Base-by-base conservation (phyloP, 1,140 invertebrate genomes). In the Phocides pigmalion region DNA sequence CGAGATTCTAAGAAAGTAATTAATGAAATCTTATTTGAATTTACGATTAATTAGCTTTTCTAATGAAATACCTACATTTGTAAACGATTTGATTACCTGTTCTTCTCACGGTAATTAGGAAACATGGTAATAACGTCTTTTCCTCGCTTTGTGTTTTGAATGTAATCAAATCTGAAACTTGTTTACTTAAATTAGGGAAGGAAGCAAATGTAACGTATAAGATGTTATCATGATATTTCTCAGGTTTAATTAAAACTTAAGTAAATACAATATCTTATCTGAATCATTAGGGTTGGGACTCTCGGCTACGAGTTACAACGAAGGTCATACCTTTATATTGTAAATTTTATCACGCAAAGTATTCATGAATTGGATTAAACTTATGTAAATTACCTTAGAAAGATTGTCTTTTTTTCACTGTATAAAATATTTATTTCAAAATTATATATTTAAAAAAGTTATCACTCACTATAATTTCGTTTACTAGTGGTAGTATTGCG, bases 201-300 rank as follows among this genome's bases (percentile, higher is more conserved):
- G 41, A 50, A 56, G 49, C 41, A n/a, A 50, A 25, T 28, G 1
- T 25, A 62, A 47, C 47, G 53, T 35, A 49, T 17, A 51, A 39
- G 19, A 37, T 22, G 50, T 47, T 64, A 49, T 41, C 17, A 22
- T 39, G 46, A 42, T 46, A 54, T 28, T 63, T 41, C 14, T n/a
- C 42, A 32, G 62, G 62, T 47, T 71, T 71, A 71, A 71, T 71
- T 66, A 71, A 67, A 67, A 67, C 65, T 61, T 35, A 70, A 61
- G 68, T 61, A 50, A 56, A 63, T 49, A 66, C 35, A 25, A 15
- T 51, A 25, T 58, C 44, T 67, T 67, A 62, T 67, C 56, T 62
- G 35, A 19, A 19, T 32, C 12, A 62, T 35, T 32, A 20, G 35
- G 58, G 44, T 49, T 19, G 44, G 44, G 41, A 49, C 44, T 4